A percentile compares a stretch with the other conserved stretches of the same genome.
Conservation (phyloP, 2,888 invertebrate genomes). For the Platycnemis pennipes region DNA sequence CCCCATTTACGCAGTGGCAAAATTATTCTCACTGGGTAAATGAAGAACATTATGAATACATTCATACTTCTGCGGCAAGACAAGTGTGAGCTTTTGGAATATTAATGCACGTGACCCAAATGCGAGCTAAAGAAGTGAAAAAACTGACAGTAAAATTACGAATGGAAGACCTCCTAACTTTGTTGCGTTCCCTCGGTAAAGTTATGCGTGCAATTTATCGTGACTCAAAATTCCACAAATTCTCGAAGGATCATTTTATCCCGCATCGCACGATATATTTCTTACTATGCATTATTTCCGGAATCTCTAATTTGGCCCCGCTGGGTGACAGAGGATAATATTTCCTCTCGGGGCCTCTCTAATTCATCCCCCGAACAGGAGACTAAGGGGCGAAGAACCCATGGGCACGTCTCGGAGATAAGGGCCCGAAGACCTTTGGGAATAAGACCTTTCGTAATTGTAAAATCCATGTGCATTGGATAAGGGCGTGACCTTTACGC, state of each 20-base stretch:
- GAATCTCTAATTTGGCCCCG: not conserved
- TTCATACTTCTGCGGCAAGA: not conserved
- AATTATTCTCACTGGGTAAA: not conserved
- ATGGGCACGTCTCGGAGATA: not conserved
- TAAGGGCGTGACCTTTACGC: slow-evolving; percentile 3
- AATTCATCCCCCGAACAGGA: not conserved
- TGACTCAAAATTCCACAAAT: not conserved
- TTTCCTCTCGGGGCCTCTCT: not conserved
- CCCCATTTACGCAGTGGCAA: not conserved
- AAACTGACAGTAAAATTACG: not conserved
- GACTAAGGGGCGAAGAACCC: not conserved
- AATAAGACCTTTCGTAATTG: slow-evolving; percentile 13
- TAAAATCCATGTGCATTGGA: not conserved
- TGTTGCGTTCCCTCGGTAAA: not conserved
- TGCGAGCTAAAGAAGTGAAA: not conserved
- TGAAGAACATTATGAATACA: not conserved
- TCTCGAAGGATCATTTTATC: not conserved
- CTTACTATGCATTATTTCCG: not conserved
- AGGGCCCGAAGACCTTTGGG: not conserved
- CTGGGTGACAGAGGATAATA: not conserved
- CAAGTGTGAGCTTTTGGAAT: not conserved
- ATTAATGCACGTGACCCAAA: not conserved
- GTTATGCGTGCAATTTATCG: not conserved
- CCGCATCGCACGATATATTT: not conserved
- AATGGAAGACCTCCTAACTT: not conserved